Evolutionary conservation across 2,797 vertebrate genomes (phyloP).

Genomic region (Lepus townsendii): DNA sequence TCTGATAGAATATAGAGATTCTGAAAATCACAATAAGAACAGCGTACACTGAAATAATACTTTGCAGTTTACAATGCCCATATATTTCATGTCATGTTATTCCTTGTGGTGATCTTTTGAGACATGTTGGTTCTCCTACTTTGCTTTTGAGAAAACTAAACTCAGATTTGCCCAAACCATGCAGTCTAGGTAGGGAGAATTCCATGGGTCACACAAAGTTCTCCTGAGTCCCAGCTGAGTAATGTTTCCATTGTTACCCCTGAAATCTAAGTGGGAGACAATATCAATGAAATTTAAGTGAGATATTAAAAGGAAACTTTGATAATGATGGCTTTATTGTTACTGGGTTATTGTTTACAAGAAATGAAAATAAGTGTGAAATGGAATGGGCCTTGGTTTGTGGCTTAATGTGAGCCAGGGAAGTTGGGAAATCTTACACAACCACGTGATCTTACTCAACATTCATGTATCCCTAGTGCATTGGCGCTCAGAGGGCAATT

Average conservation of each 20-base stretch:
- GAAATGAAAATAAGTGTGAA: conserved; percentile 30
- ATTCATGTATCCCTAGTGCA: neutral
- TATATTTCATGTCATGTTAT: conserved; percentile 15
- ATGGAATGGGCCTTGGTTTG: neutral
- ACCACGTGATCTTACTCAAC: neutral
- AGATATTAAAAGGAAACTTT: conserved; percentile 32
- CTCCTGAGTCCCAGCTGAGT: neutral
- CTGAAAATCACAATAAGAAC: conserved; percentile 25
- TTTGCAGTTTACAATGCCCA: conserved; percentile 12
- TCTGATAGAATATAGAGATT: neutral
- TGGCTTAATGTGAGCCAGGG: conserved; percentile 10
- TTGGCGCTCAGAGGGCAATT: neutral
- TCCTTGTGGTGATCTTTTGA: conserved; percentile 20
- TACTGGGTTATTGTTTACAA: conserved; percentile 43
- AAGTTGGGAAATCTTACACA: conserved; percentile 4
- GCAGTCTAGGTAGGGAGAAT: conserved; percentile 30
- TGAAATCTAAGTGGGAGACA: conserved; percentile 12
- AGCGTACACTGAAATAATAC: neutral
- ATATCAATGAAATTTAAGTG: neutral
- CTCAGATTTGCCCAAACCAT: conserved; percentile 14
- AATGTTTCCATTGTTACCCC: neutral
- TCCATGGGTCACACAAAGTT: neutral
- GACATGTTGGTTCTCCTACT: neutral
- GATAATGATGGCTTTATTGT: neutral
- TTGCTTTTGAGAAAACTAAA: conserved; percentile 50